Percentiles rank a stretch among this genome's conserved stretches.
Conservation (phyloP, 64 coral and sea anemone species). For the Stichodactyla helianthus region DNA sequence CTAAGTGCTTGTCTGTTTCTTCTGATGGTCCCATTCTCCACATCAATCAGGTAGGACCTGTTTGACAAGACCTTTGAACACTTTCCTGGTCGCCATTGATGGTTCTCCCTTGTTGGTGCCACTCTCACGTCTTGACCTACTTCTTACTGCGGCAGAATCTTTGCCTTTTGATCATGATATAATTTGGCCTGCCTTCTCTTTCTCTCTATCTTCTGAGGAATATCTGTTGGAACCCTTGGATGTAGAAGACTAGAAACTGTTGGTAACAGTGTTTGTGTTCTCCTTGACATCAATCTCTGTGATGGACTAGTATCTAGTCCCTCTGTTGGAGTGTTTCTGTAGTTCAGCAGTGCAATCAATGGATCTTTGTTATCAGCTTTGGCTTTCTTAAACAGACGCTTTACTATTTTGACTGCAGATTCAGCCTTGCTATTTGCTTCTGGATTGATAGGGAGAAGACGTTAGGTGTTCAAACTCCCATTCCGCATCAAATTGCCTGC, state of each 20-base stretch:
- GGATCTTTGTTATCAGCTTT: conserved; percentile 39
- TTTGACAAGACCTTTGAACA: conserved; percentile 32
- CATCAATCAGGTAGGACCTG: conserved; percentile 35
- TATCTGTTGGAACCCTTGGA: conserved; percentile 12
- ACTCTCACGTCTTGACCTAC: conserved; percentile 41
- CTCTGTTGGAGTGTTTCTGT: conserved; percentile 63
- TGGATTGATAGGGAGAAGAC: conserved; percentile 53
- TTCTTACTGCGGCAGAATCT: conserved; percentile 20
- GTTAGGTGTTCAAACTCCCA: conserved; percentile 43
- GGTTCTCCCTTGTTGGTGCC: conserved; percentile 22
- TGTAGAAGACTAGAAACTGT: conserved; percentile 34
- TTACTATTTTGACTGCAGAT: conserved; percentile 25
- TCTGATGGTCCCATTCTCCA: conserved; percentile 24
- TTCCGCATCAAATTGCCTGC: conserved; percentile 44
- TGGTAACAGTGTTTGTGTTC: conserved; percentile 32
- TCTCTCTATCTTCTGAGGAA: conserved; percentile 2
- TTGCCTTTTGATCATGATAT: conserved; percentile 24
- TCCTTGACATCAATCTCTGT: conserved; percentile 45
- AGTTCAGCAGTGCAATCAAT: conserved; percentile 37
- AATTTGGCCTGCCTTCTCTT: conserved; percentile 51
- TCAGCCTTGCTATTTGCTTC: conserved; percentile 49
- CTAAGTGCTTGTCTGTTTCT: conserved; percentile 52
- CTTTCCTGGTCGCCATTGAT: conserved; percentile 40
- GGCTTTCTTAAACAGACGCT: conserved; percentile 32
- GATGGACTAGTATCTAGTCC: conserved; percentile 33